Percentiles rank a stretch among this genome's conserved stretches.
Evolutionary conservation across 2,888 invertebrate species (phyloP).

Genomic region (Hydraecia micacea): DNA sequence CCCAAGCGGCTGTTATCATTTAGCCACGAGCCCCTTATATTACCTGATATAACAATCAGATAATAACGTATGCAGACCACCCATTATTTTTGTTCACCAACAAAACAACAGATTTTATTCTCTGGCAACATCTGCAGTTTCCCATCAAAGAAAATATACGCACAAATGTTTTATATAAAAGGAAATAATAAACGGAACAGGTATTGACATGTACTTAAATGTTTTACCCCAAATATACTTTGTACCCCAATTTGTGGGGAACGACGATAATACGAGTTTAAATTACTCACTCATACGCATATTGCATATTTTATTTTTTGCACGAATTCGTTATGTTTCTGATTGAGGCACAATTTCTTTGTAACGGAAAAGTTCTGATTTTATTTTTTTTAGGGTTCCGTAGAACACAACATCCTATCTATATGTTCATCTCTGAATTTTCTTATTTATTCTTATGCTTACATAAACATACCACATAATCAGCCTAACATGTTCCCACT

Average conservation of each 20-base stretch:
- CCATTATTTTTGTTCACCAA: neutral
- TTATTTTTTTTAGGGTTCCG: slow-evolving; percentile 22
- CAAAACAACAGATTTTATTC: neutral
- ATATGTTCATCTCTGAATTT: neutral
- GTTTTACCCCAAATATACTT: slow-evolving; percentile 29
- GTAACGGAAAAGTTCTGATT: slow-evolving; percentile 19
- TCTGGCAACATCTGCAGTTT: slow-evolving; percentile 42
- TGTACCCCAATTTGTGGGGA: slow-evolving; percentile 42
- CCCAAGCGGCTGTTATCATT: neutral
- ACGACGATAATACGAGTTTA: slow-evolving; percentile 39
- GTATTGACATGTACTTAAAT: slow-evolving; percentile 14
- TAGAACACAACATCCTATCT: neutral
- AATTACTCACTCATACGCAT: slow-evolving; percentile 52
- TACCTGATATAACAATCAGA: neutral
- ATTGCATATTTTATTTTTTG: slow-evolving; percentile 57
- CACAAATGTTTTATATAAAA: slow-evolving; percentile 42
- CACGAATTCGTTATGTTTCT: slow-evolving; percentile 36
- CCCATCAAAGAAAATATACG: slow-evolving; percentile 30
- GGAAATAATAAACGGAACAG: slow-evolving; percentile 29
- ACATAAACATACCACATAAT: neutral
- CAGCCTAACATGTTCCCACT: neutral
- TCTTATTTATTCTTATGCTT: neutral
- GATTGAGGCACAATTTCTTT: slow-evolving; percentile 55
- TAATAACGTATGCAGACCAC: neutral
- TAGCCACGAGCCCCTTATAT: neutral